phyloP scores from a whole-genome alignment of 2,888 invertebrate species.

The Drosophila eohydei region DNA sequence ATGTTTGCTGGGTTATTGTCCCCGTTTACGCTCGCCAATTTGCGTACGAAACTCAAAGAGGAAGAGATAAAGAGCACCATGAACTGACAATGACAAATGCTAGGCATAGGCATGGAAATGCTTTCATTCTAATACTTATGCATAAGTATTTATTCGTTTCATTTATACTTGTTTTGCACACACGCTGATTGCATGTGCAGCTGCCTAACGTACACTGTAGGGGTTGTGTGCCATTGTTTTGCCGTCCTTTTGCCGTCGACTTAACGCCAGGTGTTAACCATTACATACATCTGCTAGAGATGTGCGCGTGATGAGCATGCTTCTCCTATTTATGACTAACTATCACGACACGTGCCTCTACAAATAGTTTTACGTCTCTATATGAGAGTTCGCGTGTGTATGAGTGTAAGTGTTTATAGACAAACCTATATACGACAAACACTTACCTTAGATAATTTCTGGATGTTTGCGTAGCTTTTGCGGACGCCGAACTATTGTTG shows the following conservation, averaged over 20 bases:
- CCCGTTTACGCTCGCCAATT: slow-evolving; percentile 69
- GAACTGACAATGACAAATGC: slow-evolving; percentile 37
- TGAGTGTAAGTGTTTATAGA: slow-evolving; percentile 2
- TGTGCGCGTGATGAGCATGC: slow-evolving; percentile 27
- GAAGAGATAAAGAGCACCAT: slow-evolving; percentile 45
- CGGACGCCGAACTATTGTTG: slow-evolving; percentile 75
- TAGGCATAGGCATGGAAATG: slow-evolving; percentile 58
- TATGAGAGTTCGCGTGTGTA: slow-evolving; percentile 8
- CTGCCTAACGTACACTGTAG: slow-evolving; percentile 25
- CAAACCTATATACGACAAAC: slow-evolving; percentile 39
- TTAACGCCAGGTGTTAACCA: slow-evolving; percentile 62
- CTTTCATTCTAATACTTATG: slow-evolving; percentile 43
- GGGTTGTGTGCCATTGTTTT: slow-evolving; percentile 40
- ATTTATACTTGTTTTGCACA: slow-evolving; percentile 19
- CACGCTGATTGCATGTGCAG: slow-evolving; percentile 38
- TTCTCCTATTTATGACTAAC: background rate
- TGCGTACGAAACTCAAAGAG: slow-evolving; percentile 64
- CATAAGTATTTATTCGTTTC: slow-evolving; percentile 7
- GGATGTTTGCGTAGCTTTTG: slow-evolving; percentile 78
- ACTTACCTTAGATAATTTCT: slow-evolving; percentile 84
- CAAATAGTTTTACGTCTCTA: slow-evolving; percentile 14
- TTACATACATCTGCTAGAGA: slow-evolving; percentile 25
- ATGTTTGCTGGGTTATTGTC: slow-evolving; percentile 72
- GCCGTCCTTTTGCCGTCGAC: slow-evolving; percentile 43
- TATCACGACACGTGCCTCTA: slow-evolving; percentile 47